These are phyloP conservation scores for Anthoscopus minutus DNA, from an alignment of 2,113 vertebrate genomes.

Conservation along the genomic window DNA sequence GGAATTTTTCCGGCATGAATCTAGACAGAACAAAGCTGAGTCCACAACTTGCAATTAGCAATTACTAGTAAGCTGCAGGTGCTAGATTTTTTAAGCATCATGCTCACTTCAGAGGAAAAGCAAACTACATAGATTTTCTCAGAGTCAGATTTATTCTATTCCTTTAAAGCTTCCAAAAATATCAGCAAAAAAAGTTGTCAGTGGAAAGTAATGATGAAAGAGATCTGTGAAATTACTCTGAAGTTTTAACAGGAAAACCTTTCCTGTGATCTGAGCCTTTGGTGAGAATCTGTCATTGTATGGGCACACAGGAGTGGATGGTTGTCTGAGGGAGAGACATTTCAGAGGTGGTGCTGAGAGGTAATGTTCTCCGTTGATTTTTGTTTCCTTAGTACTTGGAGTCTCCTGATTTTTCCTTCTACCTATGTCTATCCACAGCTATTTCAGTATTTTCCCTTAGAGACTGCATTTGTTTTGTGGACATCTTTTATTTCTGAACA, in stretches of 20 bases:
- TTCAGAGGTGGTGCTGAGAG: not conserved
- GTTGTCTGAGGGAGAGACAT: not conserved
- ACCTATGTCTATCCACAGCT: not conserved
- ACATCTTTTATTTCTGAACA: not conserved
- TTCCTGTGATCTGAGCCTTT: not conserved
- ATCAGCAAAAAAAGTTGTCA: not conserved
- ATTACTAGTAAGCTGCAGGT: not conserved
- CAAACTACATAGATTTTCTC: conserved; percentile 11
- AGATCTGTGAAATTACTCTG: not conserved
- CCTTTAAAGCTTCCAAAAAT: not conserved
- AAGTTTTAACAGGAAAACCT: not conserved
- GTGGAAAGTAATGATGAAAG: not conserved
- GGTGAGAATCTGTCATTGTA: not conserved
- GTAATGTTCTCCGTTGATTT: not conserved
- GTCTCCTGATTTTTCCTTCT: not conserved
- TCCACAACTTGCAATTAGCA: not conserved
- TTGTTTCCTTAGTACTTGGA: not conserved
- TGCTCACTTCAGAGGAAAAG: not conserved
- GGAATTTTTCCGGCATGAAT: not conserved
- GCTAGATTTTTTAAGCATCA: not conserved
- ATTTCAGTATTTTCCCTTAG: not conserved
- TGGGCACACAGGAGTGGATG: not conserved
- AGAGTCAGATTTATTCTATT: not conserved
- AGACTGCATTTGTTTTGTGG: not conserved
- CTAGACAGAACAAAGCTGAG: not conserved